Conservation (phyloP, 2,888 invertebrate species). For the Eupithecia exiguata region DNA sequence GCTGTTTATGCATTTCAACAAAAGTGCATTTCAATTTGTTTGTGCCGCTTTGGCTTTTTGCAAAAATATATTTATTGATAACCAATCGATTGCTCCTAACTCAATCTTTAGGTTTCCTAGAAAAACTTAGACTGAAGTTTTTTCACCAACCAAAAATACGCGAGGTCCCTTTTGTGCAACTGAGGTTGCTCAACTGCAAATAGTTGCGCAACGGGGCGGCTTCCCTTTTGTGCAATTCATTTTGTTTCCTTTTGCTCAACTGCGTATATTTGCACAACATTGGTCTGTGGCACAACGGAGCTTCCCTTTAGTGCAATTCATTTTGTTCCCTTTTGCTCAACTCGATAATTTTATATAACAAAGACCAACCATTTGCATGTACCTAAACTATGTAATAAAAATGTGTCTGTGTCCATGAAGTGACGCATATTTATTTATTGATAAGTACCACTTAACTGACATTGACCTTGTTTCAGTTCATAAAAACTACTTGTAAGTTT, state of each 20-base stretch:
- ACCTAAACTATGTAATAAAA: background rate
- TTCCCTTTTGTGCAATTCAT: too few species aligned
- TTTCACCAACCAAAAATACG: background rate
- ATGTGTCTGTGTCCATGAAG: background rate
- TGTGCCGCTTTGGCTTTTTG: background rate
- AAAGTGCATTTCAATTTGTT: background rate
- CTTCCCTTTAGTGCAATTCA: too few species aligned
- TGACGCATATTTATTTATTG: conserved; percentile 2
- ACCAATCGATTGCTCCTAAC: background rate
- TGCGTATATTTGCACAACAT: too few species aligned
- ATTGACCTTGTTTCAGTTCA: conserved; percentile 21
- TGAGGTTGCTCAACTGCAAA: too few species aligned
- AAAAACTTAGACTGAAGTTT: background rate
- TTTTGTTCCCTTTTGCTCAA: too few species aligned
- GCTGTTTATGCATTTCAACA: background rate
- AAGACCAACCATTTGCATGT: background rate
- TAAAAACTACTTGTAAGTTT: background rate
- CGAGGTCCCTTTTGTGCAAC: too few species aligned
- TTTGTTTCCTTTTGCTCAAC: too few species aligned
- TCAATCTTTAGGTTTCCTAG: background rate
- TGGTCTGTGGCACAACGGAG: too few species aligned
- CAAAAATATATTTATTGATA: background rate
- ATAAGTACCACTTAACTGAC: conserved; percentile 23
- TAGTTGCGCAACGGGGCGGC: too few species aligned
- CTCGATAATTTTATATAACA: too few species aligned